Percentiles rank a stretch among this genome's conserved stretches.
Conservation (phyloP, 2,888 invertebrate species). For the Drosophila cracens region DNA sequence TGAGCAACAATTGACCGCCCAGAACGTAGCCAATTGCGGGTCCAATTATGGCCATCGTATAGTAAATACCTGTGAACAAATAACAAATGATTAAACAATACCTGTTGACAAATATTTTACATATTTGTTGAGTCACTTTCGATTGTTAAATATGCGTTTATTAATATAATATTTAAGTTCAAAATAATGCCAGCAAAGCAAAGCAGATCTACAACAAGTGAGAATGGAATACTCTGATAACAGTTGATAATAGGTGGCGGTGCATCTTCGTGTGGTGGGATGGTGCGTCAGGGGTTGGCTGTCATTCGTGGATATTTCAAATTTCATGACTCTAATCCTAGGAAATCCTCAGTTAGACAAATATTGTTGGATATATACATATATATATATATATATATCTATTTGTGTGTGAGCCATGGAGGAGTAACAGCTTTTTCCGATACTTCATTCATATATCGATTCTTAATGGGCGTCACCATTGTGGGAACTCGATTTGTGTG, state of each 20-base stretch:
- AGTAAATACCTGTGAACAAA: slow-evolving; percentile 89
- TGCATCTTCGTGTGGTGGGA: background rate
- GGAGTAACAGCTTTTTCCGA: background rate
- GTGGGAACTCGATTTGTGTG: background rate
- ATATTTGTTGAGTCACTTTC: background rate
- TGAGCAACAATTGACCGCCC: slow-evolving; percentile 92
- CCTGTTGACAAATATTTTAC: background rate
- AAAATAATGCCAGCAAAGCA: background rate
- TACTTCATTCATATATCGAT: background rate
- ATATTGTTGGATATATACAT: no score
- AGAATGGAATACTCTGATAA: background rate
- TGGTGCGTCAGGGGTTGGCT: background rate
- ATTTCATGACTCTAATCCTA: background rate
- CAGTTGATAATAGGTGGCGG: background rate
- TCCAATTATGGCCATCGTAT: slow-evolving; percentile 93
- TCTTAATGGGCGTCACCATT: background rate
- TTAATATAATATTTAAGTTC: background rate
- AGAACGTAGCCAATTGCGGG: slow-evolving; percentile 93
- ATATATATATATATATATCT: no score
- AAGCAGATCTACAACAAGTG: background rate
- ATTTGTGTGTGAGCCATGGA: no score
- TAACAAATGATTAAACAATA: background rate
- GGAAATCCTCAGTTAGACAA: no score
- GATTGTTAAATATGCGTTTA: background rate
- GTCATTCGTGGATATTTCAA: background rate